Base-by-base conservation (phyloP, 1,140 invertebrate genomes). In the Drosophila lacteicornis region DNA sequence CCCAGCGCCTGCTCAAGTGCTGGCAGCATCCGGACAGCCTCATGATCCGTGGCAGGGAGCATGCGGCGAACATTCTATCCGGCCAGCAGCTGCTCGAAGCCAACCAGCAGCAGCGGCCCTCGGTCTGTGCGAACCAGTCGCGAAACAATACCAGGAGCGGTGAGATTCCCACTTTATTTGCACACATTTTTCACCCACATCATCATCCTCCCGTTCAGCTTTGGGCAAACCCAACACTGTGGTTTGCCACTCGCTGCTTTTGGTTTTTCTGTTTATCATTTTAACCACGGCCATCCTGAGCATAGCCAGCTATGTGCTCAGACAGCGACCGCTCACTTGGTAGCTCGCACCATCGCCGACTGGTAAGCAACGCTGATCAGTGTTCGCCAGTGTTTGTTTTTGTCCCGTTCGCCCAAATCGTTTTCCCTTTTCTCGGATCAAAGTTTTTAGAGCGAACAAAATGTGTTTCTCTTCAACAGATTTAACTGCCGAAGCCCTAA, bases 11-110 rank as follows among this genome's bases (percentile, higher is more conserved):
- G 15, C 93, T 98, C 2, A 96, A 96, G 75, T 95, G 96, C 79
- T 97, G 96, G 96, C 91, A 94, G 47, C 96, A 97, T 93, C 96
- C 96, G 12, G 94, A 95, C n/a, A 96, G 96, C 76, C 93, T 97
- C 12, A 95, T 96, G 94, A 92, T 97, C 51, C 94, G 96, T 50
- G 96, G 96, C 0, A 93, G 97, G 15, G 96, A 97, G 92, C 97
- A 98, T 91, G 95, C 96, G 6, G 94, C 95, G 4, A 96, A 96
- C 84, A 95, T 97, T 82, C 93, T 97, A 11, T 96, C 95, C 36
- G 97, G 96, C 46, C 93, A 95, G 87, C 93, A 95, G 80, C 82
- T 87, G 19, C 80, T 87, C 36, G 85, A 92, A 22, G 84, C 85
- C 19, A 62, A 73, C 13, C 92, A 87, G 42, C 80, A 88, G 43